phyloP scores from a whole-genome alignment of 1,140 invertebrate species.

The Sminthurides bifidus region DNA sequence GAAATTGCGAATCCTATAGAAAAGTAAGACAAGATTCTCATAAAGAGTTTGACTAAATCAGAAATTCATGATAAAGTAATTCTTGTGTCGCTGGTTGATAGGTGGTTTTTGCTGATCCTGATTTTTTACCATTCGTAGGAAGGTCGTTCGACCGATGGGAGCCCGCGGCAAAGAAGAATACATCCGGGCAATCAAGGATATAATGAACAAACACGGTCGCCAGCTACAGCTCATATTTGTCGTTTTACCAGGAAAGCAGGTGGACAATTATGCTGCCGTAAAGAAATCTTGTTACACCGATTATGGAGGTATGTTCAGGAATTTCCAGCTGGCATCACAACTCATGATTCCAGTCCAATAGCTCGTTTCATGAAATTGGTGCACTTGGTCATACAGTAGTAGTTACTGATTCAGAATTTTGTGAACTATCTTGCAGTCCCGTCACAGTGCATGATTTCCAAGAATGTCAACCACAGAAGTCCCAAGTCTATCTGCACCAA shows the following conservation, averaged over 20 bases:
- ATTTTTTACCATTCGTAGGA: neutral
- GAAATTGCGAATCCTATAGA: too few species aligned
- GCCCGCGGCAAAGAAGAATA: slow-evolving; percentile 33
- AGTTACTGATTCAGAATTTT: neutral
- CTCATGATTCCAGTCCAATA: neutral
- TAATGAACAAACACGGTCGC: slow-evolving; percentile 36
- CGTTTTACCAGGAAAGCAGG: slow-evolving; percentile 52
- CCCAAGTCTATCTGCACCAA: slow-evolving; percentile 43
- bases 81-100: too few species aligned
- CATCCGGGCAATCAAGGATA: slow-evolving; percentile 42
- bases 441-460: slow-evolving; percentile 14
- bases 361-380: neutral
- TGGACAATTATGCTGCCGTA: slow-evolving; percentile 64
- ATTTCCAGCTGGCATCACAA: neutral
- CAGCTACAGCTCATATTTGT: slow-evolving; percentile 52
- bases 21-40: slow-evolving; percentile 5
- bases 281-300: slow-evolving; percentile 75
- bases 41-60: slow-evolving; percentile 35
- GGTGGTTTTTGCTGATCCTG: neutral
- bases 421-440: slow-evolving; percentile 8
- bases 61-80: too few species aligned
- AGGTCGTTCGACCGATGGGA: too few species aligned
- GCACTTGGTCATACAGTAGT: neutral
- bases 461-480: slow-evolving; percentile 32
- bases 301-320: slow-evolving; percentile 33